phyloP scores from a whole-genome alignment of 2,113 vertebrate genomes.

The Toxotes chatareus region DNA sequence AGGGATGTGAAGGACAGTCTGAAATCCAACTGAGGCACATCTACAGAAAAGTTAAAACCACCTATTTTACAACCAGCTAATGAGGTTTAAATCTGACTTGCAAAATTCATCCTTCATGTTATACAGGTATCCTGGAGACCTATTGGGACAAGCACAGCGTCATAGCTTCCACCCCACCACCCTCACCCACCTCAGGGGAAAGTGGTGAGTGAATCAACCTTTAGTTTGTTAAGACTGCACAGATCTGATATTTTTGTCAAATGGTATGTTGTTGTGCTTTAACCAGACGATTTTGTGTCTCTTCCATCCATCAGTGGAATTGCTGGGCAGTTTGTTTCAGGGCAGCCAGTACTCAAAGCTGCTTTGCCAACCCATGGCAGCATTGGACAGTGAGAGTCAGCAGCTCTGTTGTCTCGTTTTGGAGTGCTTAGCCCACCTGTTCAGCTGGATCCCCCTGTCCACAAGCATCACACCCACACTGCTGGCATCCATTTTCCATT shows the following conservation, averaged over 20 bases:
- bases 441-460: constrained; percentile 99
- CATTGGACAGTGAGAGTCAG: constrained; percentile 93
- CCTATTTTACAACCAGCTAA: neutral
- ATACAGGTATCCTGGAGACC: constrained; percentile 93
- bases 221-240: neutral
- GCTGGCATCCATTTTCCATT: constrained; percentile 98
- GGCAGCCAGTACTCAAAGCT: constrained; percentile 91
- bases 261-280: neutral
- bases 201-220: constrained; percentile 85
- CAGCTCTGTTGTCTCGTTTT: constrained; percentile 93
- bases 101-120: neutral
- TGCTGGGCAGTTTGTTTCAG: constrained; percentile 91
- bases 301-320: constrained; percentile 71
- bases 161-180: constrained; percentile 94
- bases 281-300: constrained; percentile 29
- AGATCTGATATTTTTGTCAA: neutral
- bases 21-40: neutral
- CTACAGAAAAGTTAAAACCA: neutral
- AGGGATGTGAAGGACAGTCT: neutral
- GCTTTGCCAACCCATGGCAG: constrained; percentile 91
- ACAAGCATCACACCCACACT: constrained; percentile 96
- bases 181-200: constrained; percentile 95
- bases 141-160: constrained; percentile 98
- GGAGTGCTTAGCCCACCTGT: constrained; percentile 98
- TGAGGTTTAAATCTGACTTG: neutral